Conservation (phyloP, 2,888 invertebrate species). For the Ptycholaimellus sp. region DNA sequence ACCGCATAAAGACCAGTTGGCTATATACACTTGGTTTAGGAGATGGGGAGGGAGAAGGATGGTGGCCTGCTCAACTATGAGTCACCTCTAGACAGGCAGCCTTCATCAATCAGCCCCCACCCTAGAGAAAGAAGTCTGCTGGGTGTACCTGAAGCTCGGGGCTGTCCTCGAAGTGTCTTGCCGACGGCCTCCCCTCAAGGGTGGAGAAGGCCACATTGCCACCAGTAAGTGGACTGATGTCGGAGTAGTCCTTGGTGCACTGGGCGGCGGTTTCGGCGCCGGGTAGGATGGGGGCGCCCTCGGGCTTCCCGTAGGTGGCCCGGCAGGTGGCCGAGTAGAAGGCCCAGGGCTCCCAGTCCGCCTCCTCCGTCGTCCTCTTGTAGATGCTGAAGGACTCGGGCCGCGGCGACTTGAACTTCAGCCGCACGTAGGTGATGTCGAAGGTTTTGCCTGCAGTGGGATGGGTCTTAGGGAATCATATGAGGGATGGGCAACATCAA, state of each 20-base stretch:
- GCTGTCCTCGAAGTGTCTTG: constrained; percentile 67
- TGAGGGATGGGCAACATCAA: background rate
- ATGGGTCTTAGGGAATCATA: constrained; percentile 1
- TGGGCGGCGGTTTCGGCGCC: constrained; percentile 67
- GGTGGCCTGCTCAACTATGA: background rate
- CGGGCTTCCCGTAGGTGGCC: constrained; percentile 62
- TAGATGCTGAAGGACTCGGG: constrained; percentile 92
- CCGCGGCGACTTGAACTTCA: constrained; percentile 76
- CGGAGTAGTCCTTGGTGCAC: constrained; percentile 94
- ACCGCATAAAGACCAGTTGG: background rate
- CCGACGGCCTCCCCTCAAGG: constrained; percentile 50
- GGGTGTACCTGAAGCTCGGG: constrained; percentile 52
- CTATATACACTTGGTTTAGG: background rate
- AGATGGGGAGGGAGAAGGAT: background rate
- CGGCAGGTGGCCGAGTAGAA: constrained; percentile 58
- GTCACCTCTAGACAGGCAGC: no score
- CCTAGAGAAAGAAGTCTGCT: background rate
- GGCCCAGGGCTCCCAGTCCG: constrained; percentile 41
- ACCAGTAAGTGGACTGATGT: constrained; percentile 76
- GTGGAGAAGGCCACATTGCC: constrained; percentile 40
- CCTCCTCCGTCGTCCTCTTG: constrained; percentile 43
- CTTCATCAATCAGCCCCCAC: no score
- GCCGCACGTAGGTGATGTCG: constrained; percentile 80
- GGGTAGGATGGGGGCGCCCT: constrained; percentile 45
- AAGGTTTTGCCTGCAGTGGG: constrained; percentile 59